phyloP scores from a whole-genome alignment of 2,888 invertebrate species.

The Epirrhoe tristata region DNA sequence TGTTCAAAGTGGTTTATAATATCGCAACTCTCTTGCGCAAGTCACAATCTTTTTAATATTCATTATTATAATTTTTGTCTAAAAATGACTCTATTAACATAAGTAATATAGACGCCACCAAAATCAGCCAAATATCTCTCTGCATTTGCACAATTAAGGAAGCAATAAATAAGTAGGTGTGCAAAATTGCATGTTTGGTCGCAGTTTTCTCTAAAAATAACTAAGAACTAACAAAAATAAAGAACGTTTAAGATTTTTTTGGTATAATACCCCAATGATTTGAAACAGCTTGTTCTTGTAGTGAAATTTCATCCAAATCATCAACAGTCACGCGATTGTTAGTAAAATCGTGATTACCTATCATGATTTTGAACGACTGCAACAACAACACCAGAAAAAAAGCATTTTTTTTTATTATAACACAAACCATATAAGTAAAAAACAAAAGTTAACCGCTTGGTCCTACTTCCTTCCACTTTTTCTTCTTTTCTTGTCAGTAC shows the following conservation, averaged over 20 bases:
- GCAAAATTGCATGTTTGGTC: constrained; percentile 65
- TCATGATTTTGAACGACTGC: constrained; percentile 6
- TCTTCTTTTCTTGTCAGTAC: no score
- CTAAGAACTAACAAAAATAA: constrained; percentile 59
- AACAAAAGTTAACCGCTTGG: neutral
- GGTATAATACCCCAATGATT: constrained; percentile 72
- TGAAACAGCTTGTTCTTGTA: constrained; percentile 72
- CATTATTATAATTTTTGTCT: constrained; percentile 10
- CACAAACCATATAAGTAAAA: no score
- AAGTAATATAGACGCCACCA: constrained; percentile 18
- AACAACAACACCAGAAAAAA: constrained; percentile 2
- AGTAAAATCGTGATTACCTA: constrained; percentile 13
- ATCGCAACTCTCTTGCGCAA: constrained; percentile 1
- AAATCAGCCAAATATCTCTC: constrained; percentile 34
- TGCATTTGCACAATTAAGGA: constrained; percentile 43
- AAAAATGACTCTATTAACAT: constrained; percentile 33
- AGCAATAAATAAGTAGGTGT: constrained; percentile 45
- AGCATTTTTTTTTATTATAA: no score
- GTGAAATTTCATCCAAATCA: constrained; percentile 72
- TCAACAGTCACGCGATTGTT: constrained; percentile 71
- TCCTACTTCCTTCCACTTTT: neutral
- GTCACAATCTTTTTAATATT: constrained; percentile 9
- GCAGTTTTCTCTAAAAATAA: constrained; percentile 62
- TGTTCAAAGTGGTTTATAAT: constrained; percentile 1
- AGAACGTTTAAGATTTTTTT: constrained; percentile 63